Evolutionary conservation across 1,140 invertebrate genomes (phyloP), one percentile per base, ranked within the genome.

Genomic region (Linepithema humile): DNA sequence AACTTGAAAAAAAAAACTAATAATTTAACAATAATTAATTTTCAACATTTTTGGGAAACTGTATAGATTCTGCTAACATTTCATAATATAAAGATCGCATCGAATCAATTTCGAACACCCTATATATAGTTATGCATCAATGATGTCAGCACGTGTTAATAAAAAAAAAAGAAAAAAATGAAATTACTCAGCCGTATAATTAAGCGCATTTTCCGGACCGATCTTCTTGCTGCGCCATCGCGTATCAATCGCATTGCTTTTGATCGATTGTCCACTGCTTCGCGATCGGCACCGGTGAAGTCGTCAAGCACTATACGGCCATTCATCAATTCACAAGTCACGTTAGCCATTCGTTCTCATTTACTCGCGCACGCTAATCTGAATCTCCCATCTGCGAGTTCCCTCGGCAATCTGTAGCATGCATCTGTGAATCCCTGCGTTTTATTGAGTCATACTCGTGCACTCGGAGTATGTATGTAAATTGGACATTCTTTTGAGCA

Each of bases 251-350:
- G 26, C 80, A 20, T 67, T 17, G 43, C 3, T 74, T 87, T 74
- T 60, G 59, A 87, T 78, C 72, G 35, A 53, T 57, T 40, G n/a
- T 57, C 48, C 6, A 17, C 6, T 48, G 69, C 59, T 57, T 64
- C 17, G 38, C 73, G 59, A 87, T 50, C 82, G 29, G 26, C 53
- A 75, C n/a, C 23, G 43, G 82, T 88, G 65, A 88, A 85, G 86
- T 85, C 74, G 62, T 87, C 73, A 85, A 85, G 69, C 55, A 59
- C 43, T 3, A 59, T 43, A 70, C 57, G 67, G 15, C 26, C 17
- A 35, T 72, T 82, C 69, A 69, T 88, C 78, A 82, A 88, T 88
- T 88, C 62, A 15, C 85, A 55, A 88, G 82, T 85, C 86, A 88
- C 48, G 83, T 88, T 88, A 77, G 43, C 74, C 74, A 57, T 83